Evolutionary conservation across 2,888 invertebrate genomes (phyloP).

Genomic region (Magallana nippona): DNA sequence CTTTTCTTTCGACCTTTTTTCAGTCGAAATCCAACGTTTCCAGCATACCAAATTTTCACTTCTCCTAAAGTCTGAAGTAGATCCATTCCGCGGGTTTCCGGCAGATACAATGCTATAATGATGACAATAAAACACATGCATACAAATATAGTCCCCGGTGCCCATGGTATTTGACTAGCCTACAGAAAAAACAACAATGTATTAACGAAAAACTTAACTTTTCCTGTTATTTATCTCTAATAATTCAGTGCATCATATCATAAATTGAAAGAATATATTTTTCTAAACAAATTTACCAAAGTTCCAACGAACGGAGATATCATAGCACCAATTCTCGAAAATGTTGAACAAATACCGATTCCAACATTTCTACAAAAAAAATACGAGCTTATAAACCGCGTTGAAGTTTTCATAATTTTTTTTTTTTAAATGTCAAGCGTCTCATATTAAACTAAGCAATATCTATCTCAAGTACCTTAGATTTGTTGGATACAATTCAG

Average conservation of each 20-base stretch:
- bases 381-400: background rate
- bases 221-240: background rate
- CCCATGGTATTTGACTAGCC: constrained; percentile 16
- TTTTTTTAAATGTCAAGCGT: no score
- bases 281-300: background rate
- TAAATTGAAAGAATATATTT: no score
- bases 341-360: constrained; percentile 39
- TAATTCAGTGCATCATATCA: background rate
- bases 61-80: constrained; percentile 32
- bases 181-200: background rate
- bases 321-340: constrained; percentile 37
- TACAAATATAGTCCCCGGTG: constrained; percentile 35
- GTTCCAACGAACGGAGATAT: constrained; percentile 5
- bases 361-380: constrained; percentile 41
- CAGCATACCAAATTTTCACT: constrained; percentile 35
- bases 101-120: constrained; percentile 30
- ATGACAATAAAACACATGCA: constrained; percentile 32
- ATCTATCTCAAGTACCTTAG: constrained; percentile 22
- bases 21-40: constrained; percentile 5
- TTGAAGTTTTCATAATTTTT: background rate
- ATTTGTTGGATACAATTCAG: constrained; percentile 48
- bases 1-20: background rate
- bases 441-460: no score
- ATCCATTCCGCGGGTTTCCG: constrained; percentile 35
- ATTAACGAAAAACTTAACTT: background rate